These are phyloP conservation scores for Trachurus trachurus DNA, from an alignment of 2,797 vertebrate species.

Conservation along the genomic window DNA sequence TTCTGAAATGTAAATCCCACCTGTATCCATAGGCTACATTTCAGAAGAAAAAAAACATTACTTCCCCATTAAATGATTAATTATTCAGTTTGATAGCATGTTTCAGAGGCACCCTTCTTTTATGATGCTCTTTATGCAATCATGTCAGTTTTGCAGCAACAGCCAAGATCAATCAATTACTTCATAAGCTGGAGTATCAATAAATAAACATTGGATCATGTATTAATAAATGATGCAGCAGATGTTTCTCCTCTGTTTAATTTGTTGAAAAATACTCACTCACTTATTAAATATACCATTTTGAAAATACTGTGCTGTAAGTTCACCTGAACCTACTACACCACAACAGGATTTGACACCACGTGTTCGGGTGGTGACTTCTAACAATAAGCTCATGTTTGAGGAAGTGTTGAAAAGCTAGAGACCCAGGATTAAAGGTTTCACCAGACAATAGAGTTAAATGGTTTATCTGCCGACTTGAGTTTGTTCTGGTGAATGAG, in stretches of 20 bases:
- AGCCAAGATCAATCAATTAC: background rate
- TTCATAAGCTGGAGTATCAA: too few relatives aligned
- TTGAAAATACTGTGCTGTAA: background rate
- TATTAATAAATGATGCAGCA: background rate
- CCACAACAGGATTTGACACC: background rate
- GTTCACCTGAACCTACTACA: background rate
- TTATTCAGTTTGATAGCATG: background rate
- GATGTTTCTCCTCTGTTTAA: background rate
- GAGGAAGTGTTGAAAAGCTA: constrained; percentile 50
- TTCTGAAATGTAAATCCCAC: background rate
- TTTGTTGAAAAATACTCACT: background rate
- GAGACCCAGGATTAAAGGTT: constrained; percentile 18
- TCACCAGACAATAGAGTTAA: background rate
- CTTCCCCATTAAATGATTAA: background rate
- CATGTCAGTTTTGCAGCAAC: background rate
- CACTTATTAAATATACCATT: background rate
- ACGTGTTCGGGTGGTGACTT: background rate
- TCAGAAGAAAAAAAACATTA: background rate
- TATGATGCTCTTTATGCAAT: background rate
- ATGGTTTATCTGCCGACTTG: background rate
- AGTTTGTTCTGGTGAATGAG: constrained; percentile 9
- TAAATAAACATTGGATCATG: background rate
- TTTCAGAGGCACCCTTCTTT: background rate
- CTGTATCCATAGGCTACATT: too few relatives aligned
- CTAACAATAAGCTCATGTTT: constrained; percentile 7